These are phyloP conservation scores for Ophion ventricosus DNA, from an alignment of 2,888 invertebrate species.

Conservation along the genomic window DNA sequence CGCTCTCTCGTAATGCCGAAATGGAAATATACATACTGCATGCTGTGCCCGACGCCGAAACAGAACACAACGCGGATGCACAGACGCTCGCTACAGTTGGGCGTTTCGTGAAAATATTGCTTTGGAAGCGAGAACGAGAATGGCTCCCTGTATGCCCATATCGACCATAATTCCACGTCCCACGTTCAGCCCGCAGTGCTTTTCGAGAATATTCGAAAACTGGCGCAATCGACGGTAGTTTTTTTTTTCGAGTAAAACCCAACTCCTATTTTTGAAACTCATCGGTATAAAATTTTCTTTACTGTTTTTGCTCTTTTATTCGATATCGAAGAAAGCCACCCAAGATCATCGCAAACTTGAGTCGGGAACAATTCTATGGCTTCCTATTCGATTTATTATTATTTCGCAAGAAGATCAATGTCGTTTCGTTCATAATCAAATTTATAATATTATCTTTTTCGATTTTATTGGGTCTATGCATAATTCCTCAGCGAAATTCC, in stretches of 20 bases:
- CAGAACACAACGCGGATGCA: constrained; percentile 48
- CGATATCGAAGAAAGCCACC: no score
- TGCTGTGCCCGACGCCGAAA: constrained; percentile 79
- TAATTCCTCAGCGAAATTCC: no score
- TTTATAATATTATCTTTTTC: no score
- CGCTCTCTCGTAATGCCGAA: constrained; percentile 79
- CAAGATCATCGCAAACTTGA: no score
- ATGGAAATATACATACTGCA: constrained; percentile 84
- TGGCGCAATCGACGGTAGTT: background rate
- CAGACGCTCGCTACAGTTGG: constrained; percentile 22
- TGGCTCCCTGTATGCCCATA: constrained; percentile 61
- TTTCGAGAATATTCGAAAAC: background rate
- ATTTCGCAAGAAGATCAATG: no score
- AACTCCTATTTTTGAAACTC: background rate
- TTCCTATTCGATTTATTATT: no score
- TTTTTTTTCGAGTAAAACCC: background rate
- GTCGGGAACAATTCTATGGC: no score
- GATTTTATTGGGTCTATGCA: no score
- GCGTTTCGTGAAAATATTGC: constrained; percentile 76
- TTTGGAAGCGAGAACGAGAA: constrained; percentile 32
- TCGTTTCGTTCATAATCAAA: no score
- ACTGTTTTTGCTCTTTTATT: no score
- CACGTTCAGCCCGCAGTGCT: background rate
- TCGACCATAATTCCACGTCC: constrained; percentile 46
- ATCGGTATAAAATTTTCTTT: background rate